Base-by-base conservation (phyloP, 2,888 invertebrate genomes). In the Tenthredo livida region DNA sequence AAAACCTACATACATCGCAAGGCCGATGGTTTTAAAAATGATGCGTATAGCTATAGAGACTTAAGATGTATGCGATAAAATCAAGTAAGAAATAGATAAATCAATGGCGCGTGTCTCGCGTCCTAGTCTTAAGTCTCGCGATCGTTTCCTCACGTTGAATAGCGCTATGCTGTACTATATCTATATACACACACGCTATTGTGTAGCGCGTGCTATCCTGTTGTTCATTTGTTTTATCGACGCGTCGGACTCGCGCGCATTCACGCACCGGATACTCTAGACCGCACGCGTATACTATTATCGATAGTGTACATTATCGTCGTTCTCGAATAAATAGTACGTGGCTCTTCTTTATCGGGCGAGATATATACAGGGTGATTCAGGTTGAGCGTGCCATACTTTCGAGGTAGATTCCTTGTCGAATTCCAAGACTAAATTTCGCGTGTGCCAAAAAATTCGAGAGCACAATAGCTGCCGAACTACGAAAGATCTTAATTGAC, bases 281-380 rank as follows among this genome's bases (percentile, higher is more conserved):
- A 17, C 67, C 67, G 67, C 33, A 67, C 67, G 67, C 67, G 33
- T 65, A 29, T 65, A 29, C 12, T 67, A 67, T 67, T 67, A 67
- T 67, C 67, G 67, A 67, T 67, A 67, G 67, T 7, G 67, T 33
- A 15, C 33, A 25, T 25, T 25, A 33, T 67, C 67, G 7, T 67
- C 33, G 2, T 25, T 10, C 29, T 61, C 25, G 12, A 61, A 25
- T 4, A 17, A 33, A 67, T 67, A 33, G 17, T 33, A 1, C 17
- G 33, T 12, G 17, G 67, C 17, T 67, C 67, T 67, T 67, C 67
- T 67, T 67, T 67, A 67, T 67, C 67, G 33, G 2, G 67, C 7
- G 67, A 33, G 67, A 6, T 33, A 29, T 29, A 67, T 67, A 58
- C 21, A 58, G 58, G 7, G 12, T 47, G 12, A 47, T 47, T 12